Base-by-base conservation (phyloP, 2,797 vertebrate genomes). In the Rhincodon typus region DNA sequence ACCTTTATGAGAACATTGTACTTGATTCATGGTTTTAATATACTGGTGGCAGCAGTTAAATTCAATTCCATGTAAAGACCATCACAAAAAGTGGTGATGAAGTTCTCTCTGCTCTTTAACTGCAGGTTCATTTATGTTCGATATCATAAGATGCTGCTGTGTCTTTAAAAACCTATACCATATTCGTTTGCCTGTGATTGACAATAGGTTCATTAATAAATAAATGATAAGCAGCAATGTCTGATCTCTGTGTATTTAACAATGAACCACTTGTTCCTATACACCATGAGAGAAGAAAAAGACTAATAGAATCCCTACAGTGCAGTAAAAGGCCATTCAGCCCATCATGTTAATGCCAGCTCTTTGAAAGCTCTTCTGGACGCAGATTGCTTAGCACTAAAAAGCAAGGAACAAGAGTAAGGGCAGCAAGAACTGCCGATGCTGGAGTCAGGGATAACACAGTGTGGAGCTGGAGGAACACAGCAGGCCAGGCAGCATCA, bases 11-110 rank as follows among this genome's bases (percentile, higher is more conserved):
- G 6, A 67, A 67, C 2, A 38, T 91, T 34, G 38, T 67, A 3
- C 19, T 91, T 67, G n/a, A 91, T 91, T 67, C 17, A 91, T 67
- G 62, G 38, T 38, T 93, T 69, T 69, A 93, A 93, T 42, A 93
- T n/a, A 67, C 42, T 42, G n/a, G 90, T 93, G 23, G n/a, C 90
- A 67, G 19, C 23, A 21, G 8, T 1, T 7, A 93, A 67, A 67
- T 67, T 93, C 7, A 93, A 38, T 93, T 93, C 19, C 23, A 8
- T 93, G 62, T 10, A 25, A 38, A 23, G n/a, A 93, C 67, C 6
- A 93, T n/a, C 62, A 38, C 12, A 12, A 69, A 27, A 84, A 46
- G 38, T 1, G 62, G 62, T n/a, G 66, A 4, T 91, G 57, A 91
- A 5, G 1, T 66, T 66, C 4, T 4, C 13, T 17, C 17, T 34